Percentiles rank a stretch among this genome's conserved stretches.
Conservation (phyloP, 2,113 vertebrate genomes). For the Dasypus novemcinctus region DNA sequence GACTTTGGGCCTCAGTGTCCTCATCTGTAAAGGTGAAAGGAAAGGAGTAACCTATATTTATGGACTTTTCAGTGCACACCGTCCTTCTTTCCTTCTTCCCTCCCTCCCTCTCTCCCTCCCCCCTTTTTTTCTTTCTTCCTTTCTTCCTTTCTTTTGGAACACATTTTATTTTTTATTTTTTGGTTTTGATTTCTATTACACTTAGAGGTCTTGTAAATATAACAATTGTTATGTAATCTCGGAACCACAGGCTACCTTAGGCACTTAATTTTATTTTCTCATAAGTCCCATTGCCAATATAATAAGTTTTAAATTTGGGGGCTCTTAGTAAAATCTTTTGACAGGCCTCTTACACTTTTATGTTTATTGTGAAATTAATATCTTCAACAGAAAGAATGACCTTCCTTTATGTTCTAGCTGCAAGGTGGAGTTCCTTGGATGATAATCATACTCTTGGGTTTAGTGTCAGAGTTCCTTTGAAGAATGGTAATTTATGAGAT, state of each 20-base stretch:
- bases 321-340: not conserved
- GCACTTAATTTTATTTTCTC: not conserved
- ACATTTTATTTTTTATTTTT: not conserved
- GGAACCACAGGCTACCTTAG: not conserved
- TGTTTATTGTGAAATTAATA: not conserved
- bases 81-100: not conserved
- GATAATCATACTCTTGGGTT: not conserved
- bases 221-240: not conserved
- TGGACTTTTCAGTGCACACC: not conserved
- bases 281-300: not conserved
- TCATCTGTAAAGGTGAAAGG: not conserved
- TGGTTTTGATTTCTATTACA: constrained; percentile 4
- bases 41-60: not conserved
- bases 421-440: not conserved
- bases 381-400: not conserved
- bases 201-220: not conserved
- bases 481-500: not conserved
- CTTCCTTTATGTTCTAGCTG: not conserved
- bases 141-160: too few relatives aligned
- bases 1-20: not conserved
- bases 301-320: constrained; percentile 2
- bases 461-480: not conserved
- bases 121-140: too few relatives aligned
- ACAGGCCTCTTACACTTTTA: not conserved
- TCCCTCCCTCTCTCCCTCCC: too few relatives aligned